Evolutionary conservation across 2,797 vertebrate species (phyloP), one percentile per base, ranked within the genome.

Genomic region (Amazonetta brasiliensis): DNA sequence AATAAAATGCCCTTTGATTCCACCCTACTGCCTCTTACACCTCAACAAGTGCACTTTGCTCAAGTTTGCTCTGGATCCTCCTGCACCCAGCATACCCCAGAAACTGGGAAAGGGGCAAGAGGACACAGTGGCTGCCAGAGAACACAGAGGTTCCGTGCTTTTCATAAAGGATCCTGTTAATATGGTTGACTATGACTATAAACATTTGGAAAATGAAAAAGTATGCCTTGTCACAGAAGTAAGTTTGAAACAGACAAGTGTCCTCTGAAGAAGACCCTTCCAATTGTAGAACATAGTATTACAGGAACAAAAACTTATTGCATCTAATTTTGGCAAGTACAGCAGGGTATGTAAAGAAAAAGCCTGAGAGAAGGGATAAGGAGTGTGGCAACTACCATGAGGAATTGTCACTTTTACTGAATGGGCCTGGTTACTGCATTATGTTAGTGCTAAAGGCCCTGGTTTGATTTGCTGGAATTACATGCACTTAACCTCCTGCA

Each of bases 231-330:
- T 84, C 91, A 63, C 83, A 87, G 62, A 78, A 76, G 90, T 87
- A 84, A 96, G 92, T 90, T 95, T 82, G 88, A 92, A 83, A 94
- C 35, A 87, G 84, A 92, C 17, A 73, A 62, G 54, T 77, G 72
- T 74, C 94, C 79, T 77, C 83, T 85, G 88, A 89, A 94, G 95
- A 97, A 95, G 90, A 96, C 82, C 72, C 67, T 48, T 77, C 92
- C 95, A 96, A 96, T 97, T 97, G 94, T 59, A 94, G 88, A 96
- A 90, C 83, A 93, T 69, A 62, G 76, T 85, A 83, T 97, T 96
- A 97, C 96, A 95, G 89, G 92, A 93, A 96, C 81, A 93, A 62
- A 84, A 97, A 91, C 89, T 90, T 74, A 91, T 96, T 92, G 93
- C 23, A 7, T 26, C 25, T 69, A 77, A 96, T 94, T 95, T 96